Evolutionary conservation across 2,888 invertebrate species (phyloP).

Genomic region (Mythimna albipuncta): DNA sequence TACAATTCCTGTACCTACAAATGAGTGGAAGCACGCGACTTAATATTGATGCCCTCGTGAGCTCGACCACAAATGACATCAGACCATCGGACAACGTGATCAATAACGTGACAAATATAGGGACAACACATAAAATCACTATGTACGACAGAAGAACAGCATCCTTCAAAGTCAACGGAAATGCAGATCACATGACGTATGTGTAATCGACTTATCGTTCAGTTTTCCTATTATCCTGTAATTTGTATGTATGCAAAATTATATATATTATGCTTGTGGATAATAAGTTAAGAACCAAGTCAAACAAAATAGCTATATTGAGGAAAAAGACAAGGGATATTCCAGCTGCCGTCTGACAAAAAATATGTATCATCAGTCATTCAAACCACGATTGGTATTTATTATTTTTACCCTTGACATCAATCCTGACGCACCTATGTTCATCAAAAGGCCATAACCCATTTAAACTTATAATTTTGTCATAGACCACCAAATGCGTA

Average conservation of each 20-base stretch:
- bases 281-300: background rate
- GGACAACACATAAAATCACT: constrained; percentile 22
- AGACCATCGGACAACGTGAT: constrained; percentile 61
- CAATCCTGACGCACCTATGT: background rate
- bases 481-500: background rate
- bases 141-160: constrained; percentile 18
- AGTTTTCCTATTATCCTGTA: constrained; percentile 37
- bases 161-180: constrained; percentile 42
- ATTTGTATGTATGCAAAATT: constrained; percentile 3
- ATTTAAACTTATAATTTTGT: background rate
- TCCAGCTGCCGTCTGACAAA: background rate
- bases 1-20: constrained; percentile 28
- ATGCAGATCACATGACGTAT: constrained; percentile 44
- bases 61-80: constrained; percentile 64
- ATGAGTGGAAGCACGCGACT: constrained; percentile 46
- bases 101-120: constrained; percentile 61
- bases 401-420: constrained; percentile 15
- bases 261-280: constrained; percentile 11
- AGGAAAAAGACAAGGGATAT: constrained; percentile 27
- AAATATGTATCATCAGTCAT: constrained; percentile 22
- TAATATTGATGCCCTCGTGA: constrained; percentile 37
- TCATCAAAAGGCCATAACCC: background rate
- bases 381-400: constrained; percentile 11
- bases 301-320: constrained; percentile 5
- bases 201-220: constrained; percentile 33